phyloP scores from a whole-genome alignment of 2,888 invertebrate species.

The Aleiodes testaceus region DNA sequence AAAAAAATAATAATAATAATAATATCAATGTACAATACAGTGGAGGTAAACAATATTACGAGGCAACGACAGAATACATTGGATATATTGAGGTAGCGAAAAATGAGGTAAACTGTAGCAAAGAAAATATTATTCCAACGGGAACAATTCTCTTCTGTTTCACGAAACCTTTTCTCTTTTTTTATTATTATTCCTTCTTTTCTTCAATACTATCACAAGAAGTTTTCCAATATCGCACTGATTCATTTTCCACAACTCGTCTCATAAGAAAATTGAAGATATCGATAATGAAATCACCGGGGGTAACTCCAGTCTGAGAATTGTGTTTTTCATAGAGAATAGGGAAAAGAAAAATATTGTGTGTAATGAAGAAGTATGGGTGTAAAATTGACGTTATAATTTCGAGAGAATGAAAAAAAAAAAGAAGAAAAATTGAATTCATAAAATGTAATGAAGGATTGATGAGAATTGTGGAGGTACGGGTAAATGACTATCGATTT shows the following conservation, averaged over 20 bases:
- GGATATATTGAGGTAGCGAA: not conserved
- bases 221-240: slow-evolving; percentile 22
- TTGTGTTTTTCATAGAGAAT: too few relatives aligned
- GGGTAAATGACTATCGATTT: too few relatives aligned
- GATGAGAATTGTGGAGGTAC: too few relatives aligned
- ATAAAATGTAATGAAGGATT: too few relatives aligned
- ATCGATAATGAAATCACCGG: not conserved
- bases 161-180: not conserved
- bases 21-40: not conserved
- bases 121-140: slow-evolving; percentile 34
- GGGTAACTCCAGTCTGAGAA: too few relatives aligned
- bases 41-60: slow-evolving; percentile 21
- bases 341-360: too few relatives aligned
- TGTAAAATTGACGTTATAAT: too few relatives aligned
- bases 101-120: not conserved
- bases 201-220: not conserved
- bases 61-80: not conserved
- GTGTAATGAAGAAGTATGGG: too few relatives aligned
- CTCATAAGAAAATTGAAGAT: not conserved
- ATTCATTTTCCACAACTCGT: slow-evolving; percentile 7
- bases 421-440: too few relatives aligned
- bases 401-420: too few relatives aligned
- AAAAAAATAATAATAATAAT: not conserved
- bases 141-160: slow-evolving; percentile 23
- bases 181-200: not conserved